Base-by-base conservation (phyloP, 2,888 invertebrate species). In the Pristionchus maxplancki region DNA sequence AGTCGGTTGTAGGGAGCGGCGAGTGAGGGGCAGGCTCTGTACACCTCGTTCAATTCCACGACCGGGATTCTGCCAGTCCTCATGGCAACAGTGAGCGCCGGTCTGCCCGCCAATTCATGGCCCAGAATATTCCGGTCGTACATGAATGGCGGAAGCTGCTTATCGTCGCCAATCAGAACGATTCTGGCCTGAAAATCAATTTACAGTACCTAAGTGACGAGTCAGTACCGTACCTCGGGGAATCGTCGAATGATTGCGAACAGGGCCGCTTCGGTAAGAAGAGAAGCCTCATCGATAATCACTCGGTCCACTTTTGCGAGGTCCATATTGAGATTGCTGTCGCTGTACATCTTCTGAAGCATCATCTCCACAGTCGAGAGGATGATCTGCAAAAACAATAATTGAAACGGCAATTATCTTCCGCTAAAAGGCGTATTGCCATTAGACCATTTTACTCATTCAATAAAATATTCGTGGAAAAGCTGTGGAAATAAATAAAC, bases 141-240 rank as follows among this genome's bases (percentile, higher is more conserved):
- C 78, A 78, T 78, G 37, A 83, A 83, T 4, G 82, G 82, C 24
- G 82, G 82, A 1, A 83, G 37, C n/a, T 83, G 82, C n/a, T 53
- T 40, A 53, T 83, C 53, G 53, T 83, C 82, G 6, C 78, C 82
- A 17, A 83, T 83, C 34, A 83, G 82, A 34, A 83, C 50, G 37
- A 83, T 53, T 53, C 53, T 50, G 1, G 82, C 82, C 82, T 83
- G 78, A 15, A 78, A 78, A 24, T 24, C 8, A 44, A 44, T 44
- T 44, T 37, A 20, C 24, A 40, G 58, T 58, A 58, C 58, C 17
- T 24, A 17, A 58, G 20, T 6, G 3, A 20, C 15, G 4, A 9
- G 8, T 24, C 3, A 13, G 1, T 40, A 74, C 37, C 40, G 40
- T 24, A 74, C 71, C 71, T 74, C 24, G 8, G 71, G 71, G 40